Percentiles rank a stretch among this genome's conserved stretches.
These are phyloP conservation scores for Bugula neritina DNA, from an alignment of 2,888 invertebrate genomes.

Conservation along the genomic window DNA sequence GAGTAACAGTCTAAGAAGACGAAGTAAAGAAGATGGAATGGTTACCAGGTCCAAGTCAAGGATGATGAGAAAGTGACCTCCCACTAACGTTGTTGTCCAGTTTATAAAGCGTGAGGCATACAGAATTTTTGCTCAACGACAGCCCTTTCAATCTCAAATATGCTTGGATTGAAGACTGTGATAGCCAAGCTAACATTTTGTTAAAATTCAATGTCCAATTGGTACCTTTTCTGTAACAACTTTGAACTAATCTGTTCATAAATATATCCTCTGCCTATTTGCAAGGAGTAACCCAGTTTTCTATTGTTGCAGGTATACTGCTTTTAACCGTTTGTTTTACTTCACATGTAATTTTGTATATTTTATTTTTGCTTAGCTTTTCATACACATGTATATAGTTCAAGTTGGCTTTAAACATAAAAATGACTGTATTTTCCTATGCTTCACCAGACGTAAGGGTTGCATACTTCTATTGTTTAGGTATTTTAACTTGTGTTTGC, in stretches of 20 bases:
- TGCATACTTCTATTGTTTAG: no score
- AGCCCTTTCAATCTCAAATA: background rate
- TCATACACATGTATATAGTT: background rate
- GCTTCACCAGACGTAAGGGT: no score
- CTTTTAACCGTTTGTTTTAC: no score
- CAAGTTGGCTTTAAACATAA: background rate
- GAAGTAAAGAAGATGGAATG: conserved; percentile 24
- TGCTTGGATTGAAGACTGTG: no score
- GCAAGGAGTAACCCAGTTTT: no score
- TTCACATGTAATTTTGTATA: background rate
- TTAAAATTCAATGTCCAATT: no score
- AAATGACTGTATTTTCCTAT: background rate
- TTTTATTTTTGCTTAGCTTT: background rate
- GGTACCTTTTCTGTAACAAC: no score
- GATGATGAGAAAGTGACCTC: conserved; percentile 10
- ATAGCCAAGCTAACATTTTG: no score
- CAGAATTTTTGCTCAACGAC: background rate
- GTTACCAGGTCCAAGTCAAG: conserved; percentile 23
- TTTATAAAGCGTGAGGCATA: background rate
- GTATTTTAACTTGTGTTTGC: no score
- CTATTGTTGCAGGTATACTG: no score
- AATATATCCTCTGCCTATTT: no score
- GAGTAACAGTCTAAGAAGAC: conserved; percentile 18
- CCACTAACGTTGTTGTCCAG: background rate
- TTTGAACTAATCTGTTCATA: no score